Evolutionary conservation across 2,888 invertebrate genomes (phyloP), one percentile per base, ranked within the genome.

Genomic region (Drosophila mercatorum): DNA sequence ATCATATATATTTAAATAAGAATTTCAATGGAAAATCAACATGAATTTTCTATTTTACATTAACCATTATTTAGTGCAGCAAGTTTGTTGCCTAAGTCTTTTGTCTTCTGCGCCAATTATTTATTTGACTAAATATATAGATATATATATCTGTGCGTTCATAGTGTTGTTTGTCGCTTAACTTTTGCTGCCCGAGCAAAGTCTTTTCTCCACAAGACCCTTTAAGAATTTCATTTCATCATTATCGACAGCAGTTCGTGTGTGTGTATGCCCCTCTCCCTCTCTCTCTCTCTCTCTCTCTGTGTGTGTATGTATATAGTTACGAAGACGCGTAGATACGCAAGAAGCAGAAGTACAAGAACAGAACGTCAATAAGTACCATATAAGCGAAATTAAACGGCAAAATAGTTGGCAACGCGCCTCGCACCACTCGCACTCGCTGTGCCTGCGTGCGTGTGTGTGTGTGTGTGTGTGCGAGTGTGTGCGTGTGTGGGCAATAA

Each of bases 381-480:
- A 87, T 84, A 89, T 89, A 84, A 84, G 83, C 89, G 89, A 84
- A 84, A 84, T 84, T 84, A 84, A 84, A 84, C 89, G 89, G 84
- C 87, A 87, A 84, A 89, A 84, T 84, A 89, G 89, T 87, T 89
- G 89, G 87, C 87, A 84, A 75, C 84, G 87, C 87, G 81, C 86
- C 51, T 67, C 70, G 63, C 69, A 64, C 66, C 69, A 64, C 66
- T 60, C 60, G 59, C 64, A 46, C 51, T 59, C 59, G 49, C 59
- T 17, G 2, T 17, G 17, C 10, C 43, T 10, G 43, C 10, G 40
- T 8, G n/a, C 3, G n/a, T n/a, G 26, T 31, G 8, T 31, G 5
- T 28, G 28, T 28, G 28, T 5, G 31, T 47, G 22, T 38, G 31
- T 47, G 26, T 63, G 38, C 26, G 44, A 43, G 17, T 31, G 22